phyloP scores from a whole-genome alignment of 2,113 vertebrate genomes.

The Manacus vitellinus region DNA sequence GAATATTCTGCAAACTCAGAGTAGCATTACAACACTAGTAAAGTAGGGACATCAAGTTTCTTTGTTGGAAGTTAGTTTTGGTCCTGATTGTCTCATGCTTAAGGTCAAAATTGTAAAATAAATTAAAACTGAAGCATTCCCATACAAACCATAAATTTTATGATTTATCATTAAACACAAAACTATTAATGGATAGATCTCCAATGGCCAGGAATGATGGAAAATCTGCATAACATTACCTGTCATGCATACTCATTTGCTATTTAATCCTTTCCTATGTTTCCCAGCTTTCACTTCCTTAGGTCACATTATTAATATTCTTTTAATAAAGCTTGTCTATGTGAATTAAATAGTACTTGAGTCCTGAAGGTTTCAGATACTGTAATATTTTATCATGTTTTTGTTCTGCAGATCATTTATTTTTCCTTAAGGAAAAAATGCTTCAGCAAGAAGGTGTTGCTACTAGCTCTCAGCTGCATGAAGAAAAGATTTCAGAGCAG shows the following conservation, averaged over 20 bases:
- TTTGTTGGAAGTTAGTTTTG: background rate
- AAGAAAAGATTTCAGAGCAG: constrained; percentile 14
- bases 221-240: background rate
- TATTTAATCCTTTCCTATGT: background rate
- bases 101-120: background rate
- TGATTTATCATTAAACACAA: background rate
- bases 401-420: background rate
- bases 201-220: background rate
- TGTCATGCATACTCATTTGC: background rate
- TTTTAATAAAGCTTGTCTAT: background rate
- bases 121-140: background rate
- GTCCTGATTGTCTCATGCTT: background rate
- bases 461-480: background rate
- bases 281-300: background rate
- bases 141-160: background rate
- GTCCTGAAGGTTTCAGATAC: background rate
- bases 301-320: background rate
- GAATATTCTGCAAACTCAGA: background rate
- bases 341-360: background rate
- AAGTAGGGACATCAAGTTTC: background rate
- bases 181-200: background rate
- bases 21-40: background rate
- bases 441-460: background rate
- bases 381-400: background rate
- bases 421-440: background rate